Percentiles rank a stretch among this genome's conserved stretches.
Evolutionary conservation across 1,140 invertebrate species (phyloP).

Genomic region (Drosophila neocordata): DNA sequence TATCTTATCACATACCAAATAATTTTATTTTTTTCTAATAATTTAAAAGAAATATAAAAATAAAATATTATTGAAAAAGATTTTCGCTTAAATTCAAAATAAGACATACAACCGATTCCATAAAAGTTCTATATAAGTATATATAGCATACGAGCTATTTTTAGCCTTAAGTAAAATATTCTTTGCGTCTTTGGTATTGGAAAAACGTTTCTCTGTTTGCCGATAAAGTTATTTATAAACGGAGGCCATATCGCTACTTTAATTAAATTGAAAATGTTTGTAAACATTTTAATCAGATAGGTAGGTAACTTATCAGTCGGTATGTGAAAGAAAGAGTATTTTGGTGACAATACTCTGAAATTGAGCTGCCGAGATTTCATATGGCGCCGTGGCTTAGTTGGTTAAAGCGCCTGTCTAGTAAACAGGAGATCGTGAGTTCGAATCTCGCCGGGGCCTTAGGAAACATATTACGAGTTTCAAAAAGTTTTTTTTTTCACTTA

Average conservation of each 20-base stretch:
- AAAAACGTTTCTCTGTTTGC: not conserved
- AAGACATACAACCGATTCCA: too few species aligned
- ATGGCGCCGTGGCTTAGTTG: constrained; percentile 86
- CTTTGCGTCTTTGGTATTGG: not conserved
- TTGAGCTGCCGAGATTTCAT: not conserved
- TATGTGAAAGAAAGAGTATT: not conserved
- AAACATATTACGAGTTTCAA: too few species aligned
- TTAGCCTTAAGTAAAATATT: too few species aligned
- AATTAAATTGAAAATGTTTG: not conserved
- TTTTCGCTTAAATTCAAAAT: too few species aligned
- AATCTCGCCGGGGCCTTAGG: constrained; percentile 84
- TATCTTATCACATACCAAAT: too few species aligned
- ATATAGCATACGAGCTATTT: too few species aligned
- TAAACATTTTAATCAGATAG: not conserved
- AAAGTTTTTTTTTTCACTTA: too few species aligned
- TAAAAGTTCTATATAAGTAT: too few species aligned
- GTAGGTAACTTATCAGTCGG: not conserved
- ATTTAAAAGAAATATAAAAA: too few species aligned
- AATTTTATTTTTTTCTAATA: too few species aligned
- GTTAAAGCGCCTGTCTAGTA: constrained; percentile 87
- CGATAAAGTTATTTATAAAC: too few species aligned
- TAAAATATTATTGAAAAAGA: too few species aligned
- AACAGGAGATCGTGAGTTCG: constrained; percentile 86
- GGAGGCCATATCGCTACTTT: not conserved
- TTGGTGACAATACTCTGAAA: not conserved